Percentiles rank a stretch among this genome's conserved stretches.
Evolutionary conservation across 2,888 invertebrate species (phyloP).

Genomic region (Pseudeuparius sepicola): DNA sequence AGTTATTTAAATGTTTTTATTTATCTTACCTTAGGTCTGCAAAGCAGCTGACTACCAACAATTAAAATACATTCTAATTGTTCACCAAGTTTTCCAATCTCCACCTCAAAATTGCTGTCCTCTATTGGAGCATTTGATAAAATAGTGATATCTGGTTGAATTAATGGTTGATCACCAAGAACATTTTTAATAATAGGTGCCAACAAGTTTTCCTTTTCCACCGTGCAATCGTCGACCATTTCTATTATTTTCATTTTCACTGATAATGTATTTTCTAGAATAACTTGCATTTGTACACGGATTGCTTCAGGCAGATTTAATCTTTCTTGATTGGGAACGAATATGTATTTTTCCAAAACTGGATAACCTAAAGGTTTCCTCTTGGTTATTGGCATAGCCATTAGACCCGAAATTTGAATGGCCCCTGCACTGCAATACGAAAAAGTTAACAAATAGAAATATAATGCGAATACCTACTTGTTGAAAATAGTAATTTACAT

Average conservation of each 20-base stretch:
- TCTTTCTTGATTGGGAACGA: slow-evolving; percentile 49
- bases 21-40: slow-evolving; percentile 38
- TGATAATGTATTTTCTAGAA: slow-evolving; percentile 54
- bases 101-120: background rate
- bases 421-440: slow-evolving; percentile 57
- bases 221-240: slow-evolving; percentile 26
- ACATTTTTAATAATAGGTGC: slow-evolving; percentile 47
- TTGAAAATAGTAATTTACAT: background rate
- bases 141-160: slow-evolving; percentile 56
- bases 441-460: no score
- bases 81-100: background rate
- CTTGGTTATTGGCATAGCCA: slow-evolving; percentile 63
- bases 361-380: slow-evolving; percentile 59
- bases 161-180: slow-evolving; percentile 56
- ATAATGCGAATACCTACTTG: background rate
- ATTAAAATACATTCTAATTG: slow-evolving; percentile 21
- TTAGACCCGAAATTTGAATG: slow-evolving; percentile 66
- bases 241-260: slow-evolving; percentile 42
- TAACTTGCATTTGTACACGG: slow-evolving; percentile 55
- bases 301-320: slow-evolving; percentile 37
- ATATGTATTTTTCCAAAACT: slow-evolving; percentile 64
- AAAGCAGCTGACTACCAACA: slow-evolving; percentile 37
- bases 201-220: slow-evolving; percentile 37
- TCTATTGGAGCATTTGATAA: slow-evolving; percentile 30
- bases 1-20: no score